A percentile compares a stretch with the other conserved stretches of the same genome.
Conservation (phyloP, 2,113 vertebrate species). For the Cinclus mexicanus region DNA sequence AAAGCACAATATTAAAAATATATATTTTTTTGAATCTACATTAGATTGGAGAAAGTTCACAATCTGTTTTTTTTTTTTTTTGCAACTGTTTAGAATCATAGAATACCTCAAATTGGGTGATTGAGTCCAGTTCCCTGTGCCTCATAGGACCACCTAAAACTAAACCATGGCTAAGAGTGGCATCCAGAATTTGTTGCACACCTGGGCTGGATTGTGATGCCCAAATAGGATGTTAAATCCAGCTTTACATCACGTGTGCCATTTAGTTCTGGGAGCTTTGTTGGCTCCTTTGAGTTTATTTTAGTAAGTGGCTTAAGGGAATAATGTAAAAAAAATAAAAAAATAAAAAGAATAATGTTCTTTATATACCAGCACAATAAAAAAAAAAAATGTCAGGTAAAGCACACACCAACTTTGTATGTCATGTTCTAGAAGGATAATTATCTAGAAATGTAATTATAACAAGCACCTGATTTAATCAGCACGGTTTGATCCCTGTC, state of each 20-base stretch:
- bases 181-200: not conserved
- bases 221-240: not conserved
- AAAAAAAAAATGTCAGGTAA: not conserved
- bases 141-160: not conserved
- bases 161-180: not conserved
- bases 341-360: not conserved
- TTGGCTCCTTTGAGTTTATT: not conserved
- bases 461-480: not conserved
- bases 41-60: too few species aligned
- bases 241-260: not conserved
- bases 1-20: not conserved
- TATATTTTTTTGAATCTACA: not conserved
- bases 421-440: not conserved
- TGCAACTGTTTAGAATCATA: not conserved
- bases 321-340: not conserved
- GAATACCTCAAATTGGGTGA: not conserved
- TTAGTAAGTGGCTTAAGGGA: not conserved
- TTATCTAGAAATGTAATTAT: not conserved
- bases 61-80: not conserved
- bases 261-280: not conserved
- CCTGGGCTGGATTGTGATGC: not conserved
- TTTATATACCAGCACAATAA: not conserved
- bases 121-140: not conserved
- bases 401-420: not conserved
- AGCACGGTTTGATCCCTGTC: not conserved